Percentiles rank a stretch among this genome's conserved stretches.
Conservation (phyloP, 2,113 vertebrate species). For the Calypte anna region DNA sequence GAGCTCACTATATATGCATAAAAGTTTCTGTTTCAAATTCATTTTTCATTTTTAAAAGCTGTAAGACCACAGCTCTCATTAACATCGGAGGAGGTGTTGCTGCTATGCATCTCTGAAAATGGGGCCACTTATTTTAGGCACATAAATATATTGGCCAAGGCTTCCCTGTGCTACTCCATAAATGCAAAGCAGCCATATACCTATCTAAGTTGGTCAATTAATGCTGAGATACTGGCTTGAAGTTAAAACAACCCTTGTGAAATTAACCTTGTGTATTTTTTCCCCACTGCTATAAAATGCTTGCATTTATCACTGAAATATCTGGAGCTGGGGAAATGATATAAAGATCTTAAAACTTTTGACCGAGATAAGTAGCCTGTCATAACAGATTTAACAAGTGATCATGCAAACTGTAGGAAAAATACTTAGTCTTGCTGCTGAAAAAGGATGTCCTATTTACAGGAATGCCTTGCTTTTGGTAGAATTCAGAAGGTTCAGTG, state of each 20-base stretch:
- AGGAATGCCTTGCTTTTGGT: neutral
- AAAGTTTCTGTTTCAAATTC: neutral
- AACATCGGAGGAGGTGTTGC: neutral
- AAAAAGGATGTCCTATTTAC: neutral
- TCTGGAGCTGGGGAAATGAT: neutral
- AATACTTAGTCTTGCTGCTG: neutral
- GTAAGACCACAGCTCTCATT: neutral
- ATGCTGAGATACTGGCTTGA: neutral
- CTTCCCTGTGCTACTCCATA: neutral
- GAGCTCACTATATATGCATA: neutral
- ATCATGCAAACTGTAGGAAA: slow-evolving; percentile 1
- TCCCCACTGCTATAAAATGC: neutral
- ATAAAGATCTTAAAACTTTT: slow-evolving; percentile 8
- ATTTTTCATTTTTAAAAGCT: neutral
- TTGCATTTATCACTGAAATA: neutral
- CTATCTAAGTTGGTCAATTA: neutral
- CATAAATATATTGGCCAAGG: neutral
- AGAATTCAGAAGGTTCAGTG: neutral
- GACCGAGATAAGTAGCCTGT: slow-evolving; percentile 15
- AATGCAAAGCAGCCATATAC: neutral
- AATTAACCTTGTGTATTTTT: neutral
- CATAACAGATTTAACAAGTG: slow-evolving; percentile 46
- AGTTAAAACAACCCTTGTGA: neutral
- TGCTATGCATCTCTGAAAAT: slow-evolving; percentile 21
- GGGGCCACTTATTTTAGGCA: slow-evolving; percentile 25